phyloP scores from a whole-genome alignment of 2,797 vertebrate genomes.

The Pseudochaenichthys georgianus region DNA sequence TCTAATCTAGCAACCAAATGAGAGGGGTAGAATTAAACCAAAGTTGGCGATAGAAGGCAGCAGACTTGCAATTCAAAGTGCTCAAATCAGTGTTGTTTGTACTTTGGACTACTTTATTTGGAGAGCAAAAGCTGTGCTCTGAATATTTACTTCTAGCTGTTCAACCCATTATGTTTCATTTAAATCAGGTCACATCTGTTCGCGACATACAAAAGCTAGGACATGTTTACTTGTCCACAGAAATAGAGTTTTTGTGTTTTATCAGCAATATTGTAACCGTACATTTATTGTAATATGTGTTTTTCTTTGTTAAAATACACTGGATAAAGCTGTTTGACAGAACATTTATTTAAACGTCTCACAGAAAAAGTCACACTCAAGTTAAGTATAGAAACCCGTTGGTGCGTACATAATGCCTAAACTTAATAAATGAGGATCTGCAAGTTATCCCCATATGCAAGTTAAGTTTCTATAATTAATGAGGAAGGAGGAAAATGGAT shows the following conservation, averaged over 20 bases:
- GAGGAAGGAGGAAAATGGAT: background rate
- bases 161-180: background rate
- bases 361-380: background rate
- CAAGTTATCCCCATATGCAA: too few relatives aligned
- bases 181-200: background rate
- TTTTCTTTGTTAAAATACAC: background rate
- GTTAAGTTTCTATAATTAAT: background rate
- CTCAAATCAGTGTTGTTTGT: conserved; percentile 32
- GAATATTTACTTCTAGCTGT: conserved; percentile 6
- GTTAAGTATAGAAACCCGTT: too few relatives aligned
- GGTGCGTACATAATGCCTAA: too few relatives aligned
- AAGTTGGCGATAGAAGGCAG: conserved; percentile 47
- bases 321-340: background rate
- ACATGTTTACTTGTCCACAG: background rate
- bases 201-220: background rate
- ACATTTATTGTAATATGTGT: background rate
- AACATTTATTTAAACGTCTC: background rate
- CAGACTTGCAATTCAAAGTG: conserved; percentile 42
- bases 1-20: conserved; percentile 74
- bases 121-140: conserved; percentile 22
- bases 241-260: too few relatives aligned
- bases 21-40: conserved; percentile 64
- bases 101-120: conserved; percentile 41
- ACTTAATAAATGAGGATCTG: background rate
- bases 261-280: too few relatives aligned